These are phyloP conservation scores for Eugnorisma glareosa DNA, from an alignment of 2,888 invertebrate species.

Conservation along the genomic window DNA sequence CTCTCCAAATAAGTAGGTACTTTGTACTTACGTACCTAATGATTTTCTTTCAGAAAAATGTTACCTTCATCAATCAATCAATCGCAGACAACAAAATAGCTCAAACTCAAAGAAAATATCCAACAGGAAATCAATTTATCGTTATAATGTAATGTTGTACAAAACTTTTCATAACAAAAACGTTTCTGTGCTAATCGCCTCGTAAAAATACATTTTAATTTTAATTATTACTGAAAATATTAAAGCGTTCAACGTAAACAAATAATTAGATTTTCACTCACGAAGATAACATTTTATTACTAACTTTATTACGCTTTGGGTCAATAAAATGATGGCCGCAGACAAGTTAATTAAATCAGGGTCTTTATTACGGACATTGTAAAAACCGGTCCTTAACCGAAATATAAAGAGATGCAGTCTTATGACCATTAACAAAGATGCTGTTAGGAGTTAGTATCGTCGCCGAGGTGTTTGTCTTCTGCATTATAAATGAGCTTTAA, in stretches of 20 bases:
- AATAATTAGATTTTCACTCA: conserved; percentile 30
- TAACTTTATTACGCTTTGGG: conserved; percentile 29
- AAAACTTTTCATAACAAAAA: neutral
- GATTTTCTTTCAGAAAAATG: neutral
- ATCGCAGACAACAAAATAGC: neutral
- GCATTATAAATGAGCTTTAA: conserved; percentile 57
- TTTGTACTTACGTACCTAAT: neutral
- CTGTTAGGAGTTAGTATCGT: conserved; percentile 20
- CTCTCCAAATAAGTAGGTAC: neutral
- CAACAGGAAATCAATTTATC: neutral
- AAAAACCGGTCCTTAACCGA: conserved; percentile 22
- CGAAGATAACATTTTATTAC: conserved; percentile 28
- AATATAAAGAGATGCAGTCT: conserved; percentile 30
- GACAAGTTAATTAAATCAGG: conserved; percentile 54
- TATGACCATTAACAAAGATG: conserved; percentile 35
- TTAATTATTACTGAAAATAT: conserved; percentile 15
- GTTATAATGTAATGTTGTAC: neutral
- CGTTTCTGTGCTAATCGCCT: neutral
- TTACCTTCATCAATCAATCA: conserved; percentile 4
- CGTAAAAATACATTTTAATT: conserved; percentile 24
- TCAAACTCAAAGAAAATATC: conserved; percentile 1
- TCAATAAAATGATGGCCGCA: conserved; percentile 21
- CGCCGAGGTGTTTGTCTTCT: conserved; percentile 42
- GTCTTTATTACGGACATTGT: conserved; percentile 35
- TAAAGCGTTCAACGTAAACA: conserved; percentile 5